phyloP scores from a whole-genome alignment of 2,113 vertebrate genomes.

The Paraplagusia blochii region DNA sequence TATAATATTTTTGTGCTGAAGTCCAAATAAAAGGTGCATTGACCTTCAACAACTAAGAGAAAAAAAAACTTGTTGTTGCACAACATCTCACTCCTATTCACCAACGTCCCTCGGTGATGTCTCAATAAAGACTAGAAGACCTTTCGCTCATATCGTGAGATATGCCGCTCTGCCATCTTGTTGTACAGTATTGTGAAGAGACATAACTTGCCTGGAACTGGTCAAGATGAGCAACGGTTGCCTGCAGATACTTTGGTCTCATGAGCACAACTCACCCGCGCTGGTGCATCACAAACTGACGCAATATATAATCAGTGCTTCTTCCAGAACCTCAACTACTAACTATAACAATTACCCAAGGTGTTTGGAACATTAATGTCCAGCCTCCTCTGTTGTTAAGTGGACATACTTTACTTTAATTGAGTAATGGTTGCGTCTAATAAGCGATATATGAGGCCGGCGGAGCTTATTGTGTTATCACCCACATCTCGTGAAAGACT shows the following conservation, averaged over 20 bases:
- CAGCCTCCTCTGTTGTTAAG: not conserved
- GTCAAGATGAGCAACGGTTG: slow-evolving; percentile 2
- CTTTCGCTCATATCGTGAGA: slow-evolving; percentile 26
- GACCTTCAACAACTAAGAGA: not conserved
- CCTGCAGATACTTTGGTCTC: not conserved
- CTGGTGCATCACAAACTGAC: not conserved
- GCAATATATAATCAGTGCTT: slow-evolving; percentile 1
- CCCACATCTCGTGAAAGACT: not conserved
- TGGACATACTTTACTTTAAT: not conserved
- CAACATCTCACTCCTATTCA: slow-evolving; percentile 43
- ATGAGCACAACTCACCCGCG: not conserved
- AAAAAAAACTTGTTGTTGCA: slow-evolving; percentile 21
- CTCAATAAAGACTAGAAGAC: slow-evolving; percentile 45
- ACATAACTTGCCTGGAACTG: slow-evolving; percentile 16
- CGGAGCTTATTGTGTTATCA: not conserved
- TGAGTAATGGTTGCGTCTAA: not conserved
- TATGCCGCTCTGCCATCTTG: not conserved
- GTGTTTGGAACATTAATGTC: not conserved
- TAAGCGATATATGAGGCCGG: not conserved
- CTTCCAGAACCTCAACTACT: slow-evolving; percentile 1
- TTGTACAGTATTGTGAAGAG: slow-evolving; percentile 2
- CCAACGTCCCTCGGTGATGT: slow-evolving; percentile 42
- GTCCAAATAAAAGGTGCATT: slow-evolving; percentile 17
- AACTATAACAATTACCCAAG: slow-evolving; percentile 3
- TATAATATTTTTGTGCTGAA: slow-evolving; percentile 4